Evolutionary conservation across 2,113 vertebrate species (phyloP).

Genomic region (Nycticryphes semicollaris): DNA sequence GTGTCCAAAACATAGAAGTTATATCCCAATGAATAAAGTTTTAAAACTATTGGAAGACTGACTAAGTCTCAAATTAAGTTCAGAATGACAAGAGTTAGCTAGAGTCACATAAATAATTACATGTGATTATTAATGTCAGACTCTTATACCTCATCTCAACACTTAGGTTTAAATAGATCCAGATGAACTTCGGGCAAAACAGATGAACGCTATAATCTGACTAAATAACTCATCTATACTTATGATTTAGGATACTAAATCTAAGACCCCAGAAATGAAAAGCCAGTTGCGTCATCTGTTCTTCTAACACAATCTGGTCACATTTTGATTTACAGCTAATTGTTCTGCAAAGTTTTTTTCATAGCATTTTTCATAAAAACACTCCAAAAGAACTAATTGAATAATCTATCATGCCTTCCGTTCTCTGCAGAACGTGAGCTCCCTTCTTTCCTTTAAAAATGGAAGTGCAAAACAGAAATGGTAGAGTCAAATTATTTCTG

Average conservation of each 20-base stretch:
- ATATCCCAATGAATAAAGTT: neutral
- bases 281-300: conserved; percentile 18
- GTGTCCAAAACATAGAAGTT: neutral
- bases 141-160: neutral
- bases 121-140: neutral
- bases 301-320: conserved; percentile 8
- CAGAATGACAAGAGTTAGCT: neutral
- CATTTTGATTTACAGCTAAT: conserved; percentile 40
- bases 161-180: neutral
- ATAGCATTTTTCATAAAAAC: neutral
- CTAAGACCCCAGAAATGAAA: conserved; percentile 13
- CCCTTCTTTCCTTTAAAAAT: neutral
- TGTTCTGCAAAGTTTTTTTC: neutral
- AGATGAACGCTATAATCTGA: neutral
- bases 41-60: neutral
- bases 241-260: conserved; percentile 15
- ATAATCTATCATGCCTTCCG: neutral
- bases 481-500: neutral
- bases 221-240: conserved; percentile 14
- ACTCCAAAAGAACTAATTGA: neutral
- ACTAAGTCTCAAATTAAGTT: neutral
- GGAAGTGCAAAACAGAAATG: neutral
- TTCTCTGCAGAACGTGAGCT: neutral
- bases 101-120: neutral
- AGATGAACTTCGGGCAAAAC: conserved; percentile 20